Conservation (phyloP, 2,888 invertebrate species). For the Linnaemya tessellans region DNA sequence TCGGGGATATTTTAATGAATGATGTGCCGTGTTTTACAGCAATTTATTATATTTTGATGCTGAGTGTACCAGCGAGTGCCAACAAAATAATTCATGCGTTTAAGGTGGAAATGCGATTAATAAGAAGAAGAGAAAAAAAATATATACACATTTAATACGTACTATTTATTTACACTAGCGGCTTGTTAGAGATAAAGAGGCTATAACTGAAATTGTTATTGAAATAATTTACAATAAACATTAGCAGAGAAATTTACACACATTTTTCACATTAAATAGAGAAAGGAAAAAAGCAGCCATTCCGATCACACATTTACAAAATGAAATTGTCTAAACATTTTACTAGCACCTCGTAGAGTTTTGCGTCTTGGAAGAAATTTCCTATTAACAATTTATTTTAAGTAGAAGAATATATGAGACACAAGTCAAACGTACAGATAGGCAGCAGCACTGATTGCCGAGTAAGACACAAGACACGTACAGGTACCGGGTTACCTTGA, state of each 20-base stretch:
- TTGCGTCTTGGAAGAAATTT: slow-evolving; percentile 8
- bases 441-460: too few relatives aligned
- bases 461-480: too few relatives aligned
- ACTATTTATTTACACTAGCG: not conserved
- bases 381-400: not conserved
- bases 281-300: not conserved
- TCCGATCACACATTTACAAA: slow-evolving; percentile 1
- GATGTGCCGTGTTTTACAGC: slow-evolving; percentile 59
- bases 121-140: not conserved
- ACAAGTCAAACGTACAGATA: too few relatives aligned
- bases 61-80: slow-evolving; percentile 47
- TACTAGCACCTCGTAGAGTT: slow-evolving; percentile 35
- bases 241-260: slow-evolving; percentile 42
- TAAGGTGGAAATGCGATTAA: slow-evolving; percentile 22
- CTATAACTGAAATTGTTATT: slow-evolving; percentile 43
- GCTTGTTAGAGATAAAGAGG: slow-evolving; percentile 31
- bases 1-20: slow-evolving; percentile 53
- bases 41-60: slow-evolving; percentile 61
- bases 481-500: too few relatives aligned
- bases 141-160: not conserved
- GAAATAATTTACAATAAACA: slow-evolving; percentile 66
- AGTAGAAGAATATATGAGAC: too few relatives aligned
- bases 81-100: slow-evolving; percentile 67
- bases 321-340: slow-evolving; percentile 63
- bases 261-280: not conserved